Base-by-base conservation (phyloP, 1,140 invertebrate genomes). In the Dryas iulia region DNA sequence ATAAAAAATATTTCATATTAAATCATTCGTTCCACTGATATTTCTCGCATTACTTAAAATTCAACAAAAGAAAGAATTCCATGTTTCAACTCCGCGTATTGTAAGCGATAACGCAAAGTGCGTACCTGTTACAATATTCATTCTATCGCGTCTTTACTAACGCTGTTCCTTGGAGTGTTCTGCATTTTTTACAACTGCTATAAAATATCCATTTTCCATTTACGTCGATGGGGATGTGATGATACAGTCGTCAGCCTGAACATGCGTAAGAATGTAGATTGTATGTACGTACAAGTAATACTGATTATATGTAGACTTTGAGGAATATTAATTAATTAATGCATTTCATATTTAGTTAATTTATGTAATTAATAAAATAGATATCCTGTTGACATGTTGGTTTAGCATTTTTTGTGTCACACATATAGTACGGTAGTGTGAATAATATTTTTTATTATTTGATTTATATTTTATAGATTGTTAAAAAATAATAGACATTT, bases 191-290 rank as follows among this genome's bases (percentile, higher is more conserved):
- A 54, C 53, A 24, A 54, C 5, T 11, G 10, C 53, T n/a, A 54
- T 54, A 54, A 54, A 54, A 54, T 54, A 54, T 24, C 53, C 53
- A 54, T 54, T 54, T 25, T n/a, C 53, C 53, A 54, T 54, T 54
- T 54, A 54, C 23, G 53, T 54, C 53, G 53, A 54, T 54, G 24
- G n/a, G n/a, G 33, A 39, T 39, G 3, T 39, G 33, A 39, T 39
- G 3, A 53, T 53, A 53, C 12, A 21, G 52, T 53, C 52, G 10
- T 53, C 18, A 53, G 21, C 52, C 21, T 53, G 21, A 53, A 39
- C n/a, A n/a, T 39, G n/a, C 12, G 14, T 6, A 35, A 7, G 5
- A 35, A 35, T 1, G n/a, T 35, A 12, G 12, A 33, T 10, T 0
- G 11, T 33, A 11, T 33, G 10, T 33, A 33, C n/a, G n/a, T n/a